Conservation (phyloP, 2,797 vertebrate species). For the Melanotaenia pygmaea region DNA sequence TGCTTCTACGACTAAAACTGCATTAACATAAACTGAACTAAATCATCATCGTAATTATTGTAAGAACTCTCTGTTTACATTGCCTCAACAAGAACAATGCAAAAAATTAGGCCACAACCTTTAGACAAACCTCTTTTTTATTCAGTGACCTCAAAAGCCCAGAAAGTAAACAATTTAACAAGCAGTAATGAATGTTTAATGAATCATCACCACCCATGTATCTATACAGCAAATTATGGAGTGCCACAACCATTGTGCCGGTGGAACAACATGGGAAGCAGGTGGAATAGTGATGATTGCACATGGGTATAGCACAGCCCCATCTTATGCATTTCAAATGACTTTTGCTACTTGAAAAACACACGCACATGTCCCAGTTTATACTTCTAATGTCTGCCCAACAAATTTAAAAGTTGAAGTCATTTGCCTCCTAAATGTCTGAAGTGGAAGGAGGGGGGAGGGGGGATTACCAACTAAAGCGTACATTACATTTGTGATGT, state of each 20-base stretch:
- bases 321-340: constrained; percentile 71
- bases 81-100: background rate
- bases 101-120: constrained; percentile 14
- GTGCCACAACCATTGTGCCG: constrained; percentile 31
- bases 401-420: constrained; percentile 10
- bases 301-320: constrained; percentile 31
- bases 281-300: constrained; percentile 49
- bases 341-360: constrained; percentile 29
- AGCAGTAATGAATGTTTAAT: constrained; percentile 13
- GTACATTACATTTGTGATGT: constrained; percentile 9
- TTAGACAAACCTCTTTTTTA: constrained; percentile 15
- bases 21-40: background rate
- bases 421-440: constrained; percentile 17
- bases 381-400: background rate
- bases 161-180: constrained; percentile 16
- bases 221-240: constrained; percentile 29
- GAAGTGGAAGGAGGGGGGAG: background rate
- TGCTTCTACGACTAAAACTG: background rate
- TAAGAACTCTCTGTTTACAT: background rate
- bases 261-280: constrained; percentile 34
- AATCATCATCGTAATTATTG: background rate
- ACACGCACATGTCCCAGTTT: constrained; percentile 26
- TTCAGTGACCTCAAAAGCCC: constrained; percentile 9
- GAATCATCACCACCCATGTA: background rate
- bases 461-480: background rate